phyloP scores from a whole-genome alignment of 2,797 vertebrate species.

The Eleutherodactylus coqui region DNA sequence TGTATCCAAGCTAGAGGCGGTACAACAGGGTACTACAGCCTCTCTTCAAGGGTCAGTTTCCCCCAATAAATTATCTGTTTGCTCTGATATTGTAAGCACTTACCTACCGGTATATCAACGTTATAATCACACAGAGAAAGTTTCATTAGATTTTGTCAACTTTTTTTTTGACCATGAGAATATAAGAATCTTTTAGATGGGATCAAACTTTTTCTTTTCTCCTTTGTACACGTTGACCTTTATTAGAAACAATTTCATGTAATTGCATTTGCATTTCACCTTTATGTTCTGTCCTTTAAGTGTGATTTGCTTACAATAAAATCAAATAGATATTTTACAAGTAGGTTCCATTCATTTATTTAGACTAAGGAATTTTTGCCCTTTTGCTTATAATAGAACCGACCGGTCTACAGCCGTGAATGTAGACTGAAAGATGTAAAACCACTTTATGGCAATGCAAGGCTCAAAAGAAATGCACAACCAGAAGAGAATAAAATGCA shows the following conservation, averaged over 20 bases:
- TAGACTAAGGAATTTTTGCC: neutral
- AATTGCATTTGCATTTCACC: neutral
- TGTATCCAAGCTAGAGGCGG: no score
- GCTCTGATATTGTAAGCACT: no score
- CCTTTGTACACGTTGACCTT: neutral
- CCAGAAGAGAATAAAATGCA: slow-evolving; percentile 24
- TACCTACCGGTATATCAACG: no score
- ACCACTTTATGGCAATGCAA: neutral
- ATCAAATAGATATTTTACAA: neutral
- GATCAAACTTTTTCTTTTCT: neutral
- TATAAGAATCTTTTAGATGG: no score
- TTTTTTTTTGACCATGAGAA: no score
- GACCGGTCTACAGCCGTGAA: neutral
- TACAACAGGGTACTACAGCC: no score
- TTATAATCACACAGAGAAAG: no score
- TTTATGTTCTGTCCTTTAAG: neutral
- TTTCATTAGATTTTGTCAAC: no score
- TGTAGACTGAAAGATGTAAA: slow-evolving; percentile 9
- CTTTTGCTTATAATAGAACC: neutral
- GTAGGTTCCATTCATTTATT: neutral
- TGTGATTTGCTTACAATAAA: neutral
- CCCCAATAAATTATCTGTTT: no score
- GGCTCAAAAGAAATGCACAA: neutral
- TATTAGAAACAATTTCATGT: neutral
- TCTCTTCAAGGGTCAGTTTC: no score